These are phyloP conservation scores for Poeciliopsis presidionis DNA, from an alignment of 2,797 vertebrate species.

Conservation along the genomic window DNA sequence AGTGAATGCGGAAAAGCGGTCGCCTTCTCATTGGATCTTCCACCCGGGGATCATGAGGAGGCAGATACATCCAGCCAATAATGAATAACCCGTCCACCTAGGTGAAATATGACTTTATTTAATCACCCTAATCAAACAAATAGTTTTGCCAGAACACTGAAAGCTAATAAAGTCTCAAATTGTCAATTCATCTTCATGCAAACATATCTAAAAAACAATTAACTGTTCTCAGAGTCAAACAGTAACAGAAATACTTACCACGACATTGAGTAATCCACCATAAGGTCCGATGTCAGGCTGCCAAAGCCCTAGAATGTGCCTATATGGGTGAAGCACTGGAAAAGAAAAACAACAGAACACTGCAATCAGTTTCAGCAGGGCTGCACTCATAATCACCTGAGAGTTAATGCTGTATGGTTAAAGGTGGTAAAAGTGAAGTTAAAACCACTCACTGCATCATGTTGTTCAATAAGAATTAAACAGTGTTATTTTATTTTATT, in stretches of 20 bases:
- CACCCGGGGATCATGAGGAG: slow-evolving; percentile 95
- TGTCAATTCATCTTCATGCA: neutral
- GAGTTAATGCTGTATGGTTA: slow-evolving; percentile 21
- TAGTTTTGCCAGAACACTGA: neutral
- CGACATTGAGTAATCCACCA: slow-evolving; percentile 95
- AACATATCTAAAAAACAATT: neutral
- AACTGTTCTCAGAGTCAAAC: neutral
- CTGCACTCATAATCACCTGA: neutral
- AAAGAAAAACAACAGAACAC: slow-evolving; percentile 55
- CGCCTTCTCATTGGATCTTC: slow-evolving; percentile 96
- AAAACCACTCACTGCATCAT: slow-evolving; percentile 4
- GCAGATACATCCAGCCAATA: slow-evolving; percentile 98
- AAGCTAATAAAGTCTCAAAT: neutral
- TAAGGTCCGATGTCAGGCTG: slow-evolving; percentile 98
- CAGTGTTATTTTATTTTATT: too few species aligned
- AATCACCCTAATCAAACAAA: neutral
- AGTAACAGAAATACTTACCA: slow-evolving; percentile 82
- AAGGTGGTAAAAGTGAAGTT: slow-evolving; percentile 25
- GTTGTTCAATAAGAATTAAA: slow-evolving; percentile 17
- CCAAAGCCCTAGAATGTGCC: slow-evolving; percentile 96
- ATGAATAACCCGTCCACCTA: slow-evolving; percentile 97
- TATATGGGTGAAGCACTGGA: slow-evolving; percentile 92
- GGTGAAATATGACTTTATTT: slow-evolving; percentile 5
- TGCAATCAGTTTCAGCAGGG: slow-evolving; percentile 8
- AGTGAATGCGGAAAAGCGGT: slow-evolving; percentile 93